Percentiles rank a stretch among this genome's conserved stretches.
Conservation (phyloP, 2,888 invertebrate genomes). For the Harpalus rufipes region DNA sequence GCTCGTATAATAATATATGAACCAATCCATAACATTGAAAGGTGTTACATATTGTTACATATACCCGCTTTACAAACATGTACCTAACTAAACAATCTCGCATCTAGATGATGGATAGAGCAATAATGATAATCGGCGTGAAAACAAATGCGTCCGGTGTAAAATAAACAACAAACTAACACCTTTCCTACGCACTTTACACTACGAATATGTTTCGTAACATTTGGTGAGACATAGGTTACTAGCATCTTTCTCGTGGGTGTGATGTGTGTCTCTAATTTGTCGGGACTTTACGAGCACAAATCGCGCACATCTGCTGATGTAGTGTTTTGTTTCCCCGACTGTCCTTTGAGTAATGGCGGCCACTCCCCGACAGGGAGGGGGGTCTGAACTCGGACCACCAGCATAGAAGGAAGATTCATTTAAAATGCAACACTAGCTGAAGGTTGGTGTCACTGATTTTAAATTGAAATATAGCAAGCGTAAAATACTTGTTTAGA, state of each 20-base stretch:
- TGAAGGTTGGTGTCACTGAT: conserved; percentile 3
- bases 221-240: conserved; percentile 13
- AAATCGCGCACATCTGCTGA: conserved; percentile 44
- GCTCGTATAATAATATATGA: neutral
- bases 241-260: conserved; percentile 7
- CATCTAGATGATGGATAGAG: conserved; percentile 27
- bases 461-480: conserved; percentile 3
- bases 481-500: neutral
- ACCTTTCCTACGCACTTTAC: neutral
- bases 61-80: neutral
- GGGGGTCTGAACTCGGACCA: conserved; percentile 40
- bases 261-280: conserved; percentile 45
- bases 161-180: conserved; percentile 41
- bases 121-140: conserved; percentile 46
- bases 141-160: conserved; percentile 33
- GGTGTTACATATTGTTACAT: neutral
- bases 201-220: conserved; percentile 5
- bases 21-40: neutral
- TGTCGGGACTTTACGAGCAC: conserved; percentile 40
- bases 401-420: conserved; percentile 26
- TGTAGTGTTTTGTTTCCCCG: conserved; percentile 52
- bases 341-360: conserved; percentile 57
- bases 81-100: neutral
- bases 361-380: conserved; percentile 45
- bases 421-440: conserved; percentile 17